Evolutionary conservation across 2,113 vertebrate genomes (phyloP).

Genomic region (Pachypanchax playfairii): DNA sequence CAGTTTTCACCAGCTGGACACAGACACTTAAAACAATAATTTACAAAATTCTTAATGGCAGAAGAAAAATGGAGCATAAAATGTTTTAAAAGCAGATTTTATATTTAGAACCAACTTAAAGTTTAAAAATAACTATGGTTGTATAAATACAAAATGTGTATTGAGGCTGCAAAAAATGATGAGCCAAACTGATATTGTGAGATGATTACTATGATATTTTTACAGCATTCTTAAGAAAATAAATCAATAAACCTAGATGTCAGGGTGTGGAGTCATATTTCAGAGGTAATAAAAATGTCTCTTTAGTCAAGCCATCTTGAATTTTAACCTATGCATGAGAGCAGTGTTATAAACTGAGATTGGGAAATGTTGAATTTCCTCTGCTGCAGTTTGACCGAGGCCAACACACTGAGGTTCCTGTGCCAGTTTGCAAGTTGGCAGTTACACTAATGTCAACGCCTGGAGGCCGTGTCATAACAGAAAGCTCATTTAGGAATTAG

Average conservation of each 20-base stretch:
- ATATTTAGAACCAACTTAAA: no score
- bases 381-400: background rate
- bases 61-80: no score
- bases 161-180: no score
- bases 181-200: background rate
- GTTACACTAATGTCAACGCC: slow-evolving; percentile 2
- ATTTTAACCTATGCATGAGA: background rate
- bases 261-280: background rate
- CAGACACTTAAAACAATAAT: no score
- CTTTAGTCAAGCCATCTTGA: background rate
- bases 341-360: background rate
- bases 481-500: slow-evolving; percentile 6
- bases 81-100: no score
- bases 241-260: background rate
- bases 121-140: no score
- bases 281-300: background rate
- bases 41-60: no score
- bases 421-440: background rate
- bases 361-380: background rate
- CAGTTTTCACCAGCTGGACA: no score
- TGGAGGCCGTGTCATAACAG: background rate
- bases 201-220: no score
- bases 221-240: no score
- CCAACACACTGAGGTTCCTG: slow-evolving; percentile 1
- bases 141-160: no score